Conservation (phyloP, 2,113 vertebrate genomes). For the Corythoichthys intestinalis region DNA sequence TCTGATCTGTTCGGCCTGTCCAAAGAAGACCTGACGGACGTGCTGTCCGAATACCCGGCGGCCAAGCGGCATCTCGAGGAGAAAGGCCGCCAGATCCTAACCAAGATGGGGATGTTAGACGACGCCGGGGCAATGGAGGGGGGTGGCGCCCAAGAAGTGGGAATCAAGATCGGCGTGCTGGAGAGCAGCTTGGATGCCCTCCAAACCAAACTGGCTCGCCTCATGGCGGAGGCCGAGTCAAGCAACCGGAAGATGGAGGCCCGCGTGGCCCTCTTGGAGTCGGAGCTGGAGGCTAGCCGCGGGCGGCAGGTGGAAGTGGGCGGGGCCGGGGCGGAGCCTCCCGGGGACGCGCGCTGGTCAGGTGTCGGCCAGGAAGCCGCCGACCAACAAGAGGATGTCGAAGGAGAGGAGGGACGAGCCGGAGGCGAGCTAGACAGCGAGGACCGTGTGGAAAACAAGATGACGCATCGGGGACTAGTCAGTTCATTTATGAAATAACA, state of each 20-base stretch:
- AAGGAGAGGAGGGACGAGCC: slow-evolving; percentile 40
- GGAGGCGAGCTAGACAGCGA: slow-evolving; percentile 35
- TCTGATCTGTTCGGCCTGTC: slow-evolving; percentile 90
- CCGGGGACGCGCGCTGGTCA: slow-evolving; percentile 32
- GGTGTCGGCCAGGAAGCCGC: slow-evolving; percentile 38
- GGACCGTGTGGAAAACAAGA: slow-evolving; percentile 23
- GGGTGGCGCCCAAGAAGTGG: slow-evolving; percentile 56
- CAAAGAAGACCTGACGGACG: slow-evolving; percentile 85
- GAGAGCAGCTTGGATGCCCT: slow-evolving; percentile 75
- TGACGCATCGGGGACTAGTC: slow-evolving; percentile 5
- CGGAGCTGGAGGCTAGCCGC: slow-evolving; percentile 59
- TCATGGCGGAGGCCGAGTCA: slow-evolving; percentile 85
- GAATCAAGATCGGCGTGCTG: slow-evolving; percentile 61
- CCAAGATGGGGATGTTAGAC: slow-evolving; percentile 82
- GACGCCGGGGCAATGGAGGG: slow-evolving; percentile 49
- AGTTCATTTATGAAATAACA: too few relatives aligned
- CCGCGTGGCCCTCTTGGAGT: slow-evolving; percentile 76
- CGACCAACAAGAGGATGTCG: slow-evolving; percentile 49
- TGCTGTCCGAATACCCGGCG: slow-evolving; percentile 81
- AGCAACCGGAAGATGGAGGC: slow-evolving; percentile 72
- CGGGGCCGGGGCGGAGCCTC: background rate
- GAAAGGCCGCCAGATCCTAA: slow-evolving; percentile 87
- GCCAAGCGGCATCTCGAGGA: slow-evolving; percentile 83
- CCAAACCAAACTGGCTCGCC: slow-evolving; percentile 81
- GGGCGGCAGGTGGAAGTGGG: slow-evolving; percentile 14